Evolutionary conservation across 1,140 invertebrate species (phyloP), one percentile per base, ranked within the genome.

Genomic region (Pogonognathellus flavescens): DNA sequence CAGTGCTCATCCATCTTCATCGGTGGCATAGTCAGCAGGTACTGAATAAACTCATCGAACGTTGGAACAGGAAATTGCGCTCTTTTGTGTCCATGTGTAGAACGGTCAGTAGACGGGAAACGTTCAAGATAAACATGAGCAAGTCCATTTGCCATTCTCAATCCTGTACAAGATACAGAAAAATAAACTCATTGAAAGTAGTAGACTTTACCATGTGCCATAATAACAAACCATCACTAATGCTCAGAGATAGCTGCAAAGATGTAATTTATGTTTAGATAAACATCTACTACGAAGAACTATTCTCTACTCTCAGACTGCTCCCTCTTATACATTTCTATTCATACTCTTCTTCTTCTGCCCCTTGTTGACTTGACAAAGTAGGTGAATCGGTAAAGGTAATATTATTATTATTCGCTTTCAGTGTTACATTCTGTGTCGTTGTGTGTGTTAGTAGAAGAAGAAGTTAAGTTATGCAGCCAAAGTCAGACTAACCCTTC

Each of bases 1-100:
- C 92, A 92, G 84, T 92, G 91, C 87, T 92, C 91, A 62, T 92
- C 93, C 86, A 93, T 94, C 18, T 49, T 14, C 11, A n/a, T 41
- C 41, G 89, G 89, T 49, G 88, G 89, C 83, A 90, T 90, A 18
- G 88, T 88, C 9, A 90, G 88, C 57, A 94, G 91, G 62, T 86
- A 89, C 3, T 85, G 49, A 70, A 89, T 53, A 80, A 89, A 89
- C 80, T 89, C 89, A 14, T 82, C 13, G 81, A 89, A 89, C 14
- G 89, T 89, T 80, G 89, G 89, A 66, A 81, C 72, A 25, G 70
- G 70, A 76, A 76, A n/a, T 72, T 14, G 7, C 8, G 13, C 25
- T 76, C 14, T 41, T 76, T 41, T 18, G 70, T 50, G 22, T 76
- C 9, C 16, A 18, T 76, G 70, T 76, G 70, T 31, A 49, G 31